Evolutionary conservation across 2,797 vertebrate species (phyloP).

Genomic region (Scarus forsteni): DNA sequence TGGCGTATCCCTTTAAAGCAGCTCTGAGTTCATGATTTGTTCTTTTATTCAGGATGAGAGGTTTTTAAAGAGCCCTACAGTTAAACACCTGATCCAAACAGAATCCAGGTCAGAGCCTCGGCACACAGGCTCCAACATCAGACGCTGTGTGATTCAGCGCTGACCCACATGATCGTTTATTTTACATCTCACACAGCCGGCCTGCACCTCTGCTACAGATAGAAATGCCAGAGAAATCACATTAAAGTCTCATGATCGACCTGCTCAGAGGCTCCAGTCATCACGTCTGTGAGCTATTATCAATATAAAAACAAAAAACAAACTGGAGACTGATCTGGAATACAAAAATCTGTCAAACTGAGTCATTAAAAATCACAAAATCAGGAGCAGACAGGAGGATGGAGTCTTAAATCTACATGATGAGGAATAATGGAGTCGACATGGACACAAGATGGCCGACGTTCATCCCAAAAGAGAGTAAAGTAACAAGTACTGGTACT

Average conservation of each 20-base stretch:
- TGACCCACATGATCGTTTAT: conserved; percentile 1
- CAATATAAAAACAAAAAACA: neutral
- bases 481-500: neutral
- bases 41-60: conserved; percentile 8
- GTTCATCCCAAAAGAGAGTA: neutral
- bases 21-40: neutral
- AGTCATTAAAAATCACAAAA: conserved; percentile 19
- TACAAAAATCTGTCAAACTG: neutral
- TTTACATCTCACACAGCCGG: conserved; percentile 1
- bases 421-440: neutral
- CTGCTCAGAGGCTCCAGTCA: conserved; percentile 2
- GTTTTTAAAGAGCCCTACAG: conserved; percentile 5
- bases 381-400: conserved; percentile 4
- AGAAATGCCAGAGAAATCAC: neutral
- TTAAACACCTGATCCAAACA: conserved; percentile 27
- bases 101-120: neutral
- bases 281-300: neutral
- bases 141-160: neutral
- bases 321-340: neutral
- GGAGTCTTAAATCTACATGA: neutral
- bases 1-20: neutral
- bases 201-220: neutral
- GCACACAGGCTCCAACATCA: neutral
- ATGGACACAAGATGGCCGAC: neutral
- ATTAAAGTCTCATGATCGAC: neutral